Percentiles rank a stretch among this genome's conserved stretches.
Evolutionary conservation across 2,113 vertebrate genomes (phyloP).

Genomic region (Enhydra lutris): DNA sequence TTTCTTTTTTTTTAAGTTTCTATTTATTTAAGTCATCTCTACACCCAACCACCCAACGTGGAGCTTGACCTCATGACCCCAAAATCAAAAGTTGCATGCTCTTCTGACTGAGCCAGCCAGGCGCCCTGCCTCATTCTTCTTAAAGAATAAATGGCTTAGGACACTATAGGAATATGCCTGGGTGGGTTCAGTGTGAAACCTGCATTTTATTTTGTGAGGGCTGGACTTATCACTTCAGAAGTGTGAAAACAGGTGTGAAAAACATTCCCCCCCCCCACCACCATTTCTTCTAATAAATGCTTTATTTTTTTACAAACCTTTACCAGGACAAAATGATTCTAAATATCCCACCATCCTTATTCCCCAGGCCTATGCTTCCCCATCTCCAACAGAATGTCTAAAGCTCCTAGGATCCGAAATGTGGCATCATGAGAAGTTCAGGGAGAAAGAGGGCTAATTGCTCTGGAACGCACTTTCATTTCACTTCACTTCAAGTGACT

Average conservation of each 20-base stretch:
- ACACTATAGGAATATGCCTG: slow-evolving; percentile 47
- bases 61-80: neutral
- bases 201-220: slow-evolving; percentile 68
- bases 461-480: neutral
- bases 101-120: neutral
- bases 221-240: slow-evolving; percentile 72
- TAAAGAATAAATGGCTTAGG: neutral
- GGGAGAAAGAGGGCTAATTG: neutral
- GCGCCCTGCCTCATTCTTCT: neutral
- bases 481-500: neutral
- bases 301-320: neutral
- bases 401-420: neutral
- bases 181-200: slow-evolving; percentile 77
- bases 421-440: neutral
- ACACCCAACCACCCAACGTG: neutral
- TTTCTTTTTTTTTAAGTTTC: neutral
- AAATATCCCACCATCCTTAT: neutral
- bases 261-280: slow-evolving; percentile 4
- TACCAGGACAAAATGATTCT: neutral
- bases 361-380: neutral
- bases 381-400: neutral
- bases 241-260: slow-evolving; percentile 76
- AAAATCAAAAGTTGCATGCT: neutral
- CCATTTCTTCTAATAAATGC: slow-evolving; percentile 41
- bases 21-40: neutral